Evolutionary conservation across 2,888 invertebrate species (phyloP).

Genomic region (Arenicola marina): DNA sequence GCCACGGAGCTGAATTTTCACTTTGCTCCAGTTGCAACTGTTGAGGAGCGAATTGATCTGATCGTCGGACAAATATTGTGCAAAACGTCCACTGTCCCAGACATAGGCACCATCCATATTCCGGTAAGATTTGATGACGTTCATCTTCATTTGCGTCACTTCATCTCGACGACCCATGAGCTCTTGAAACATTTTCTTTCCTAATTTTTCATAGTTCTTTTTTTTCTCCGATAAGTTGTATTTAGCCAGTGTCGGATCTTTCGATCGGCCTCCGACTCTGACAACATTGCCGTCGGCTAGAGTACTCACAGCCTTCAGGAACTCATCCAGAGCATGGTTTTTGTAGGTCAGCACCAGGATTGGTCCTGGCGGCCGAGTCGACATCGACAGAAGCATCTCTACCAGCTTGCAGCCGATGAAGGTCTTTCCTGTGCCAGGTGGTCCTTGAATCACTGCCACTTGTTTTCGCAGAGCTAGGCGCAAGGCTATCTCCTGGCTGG

Average conservation of each 20-base stretch:
- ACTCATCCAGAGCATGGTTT: slow-evolving; percentile 32
- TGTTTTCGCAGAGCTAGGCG: slow-evolving; percentile 73
- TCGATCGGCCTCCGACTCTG: slow-evolving; percentile 22
- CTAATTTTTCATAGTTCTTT: no score
- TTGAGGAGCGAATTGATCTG: no score
- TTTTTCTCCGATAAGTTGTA: slow-evolving; percentile 14
- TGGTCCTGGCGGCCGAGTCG: slow-evolving; percentile 2
- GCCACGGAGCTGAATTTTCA: no score
- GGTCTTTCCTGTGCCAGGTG: slow-evolving; percentile 84
- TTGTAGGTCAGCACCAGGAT: slow-evolving; percentile 31
- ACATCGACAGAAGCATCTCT: slow-evolving; percentile 2
- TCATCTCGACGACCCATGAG: no score
- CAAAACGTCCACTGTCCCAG: no score
- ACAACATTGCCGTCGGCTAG: slow-evolving; percentile 11
- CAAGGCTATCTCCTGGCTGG: slow-evolving; percentile 72
- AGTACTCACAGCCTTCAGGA: slow-evolving; percentile 15
- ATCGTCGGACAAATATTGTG: no score
- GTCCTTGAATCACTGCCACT: slow-evolving; percentile 81
- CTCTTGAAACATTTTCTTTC: no score
- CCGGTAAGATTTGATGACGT: no score
- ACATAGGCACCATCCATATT: no score
- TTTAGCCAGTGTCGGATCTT: slow-evolving; percentile 6
- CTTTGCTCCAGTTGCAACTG: no score
- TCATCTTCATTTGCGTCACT: no score
- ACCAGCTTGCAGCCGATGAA: slow-evolving; percentile 75